A percentile compares a stretch with the other conserved stretches of the same genome.
These are phyloP conservation scores for Salmo trutta DNA, from an alignment of 2,797 vertebrate genomes.

Conservation along the genomic window DNA sequence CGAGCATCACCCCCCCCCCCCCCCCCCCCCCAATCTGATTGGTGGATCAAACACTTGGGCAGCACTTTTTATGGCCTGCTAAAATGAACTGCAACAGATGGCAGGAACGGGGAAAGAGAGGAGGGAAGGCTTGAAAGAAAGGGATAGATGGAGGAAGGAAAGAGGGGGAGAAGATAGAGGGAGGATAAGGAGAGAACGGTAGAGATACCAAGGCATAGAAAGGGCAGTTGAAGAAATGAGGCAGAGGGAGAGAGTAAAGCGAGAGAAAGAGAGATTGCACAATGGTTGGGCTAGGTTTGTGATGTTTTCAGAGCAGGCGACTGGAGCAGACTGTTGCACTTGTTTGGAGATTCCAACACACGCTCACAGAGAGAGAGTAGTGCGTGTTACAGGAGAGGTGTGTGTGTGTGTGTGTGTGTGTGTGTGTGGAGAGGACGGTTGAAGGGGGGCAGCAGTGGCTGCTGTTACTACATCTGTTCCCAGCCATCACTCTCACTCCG, in stretches of 20 bases:
- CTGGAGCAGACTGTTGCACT: conserved; percentile 14
- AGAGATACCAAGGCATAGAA: neutral
- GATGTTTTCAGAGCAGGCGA: conserved; percentile 6
- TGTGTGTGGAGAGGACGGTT: conserved; percentile 10
- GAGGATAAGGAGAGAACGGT: neutral
- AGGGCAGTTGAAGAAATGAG: conserved; percentile 5
- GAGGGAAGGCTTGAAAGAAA: neutral
- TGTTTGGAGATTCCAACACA: conserved; percentile 40
- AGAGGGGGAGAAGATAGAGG: neutral
- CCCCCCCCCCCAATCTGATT: conserved; percentile 16
- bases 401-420: too few species aligned
- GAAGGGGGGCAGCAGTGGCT: conserved; percentile 32
- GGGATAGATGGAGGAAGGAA: conserved; percentile 17
- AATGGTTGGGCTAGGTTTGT: neutral
- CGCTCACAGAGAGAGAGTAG: conserved; percentile 27
- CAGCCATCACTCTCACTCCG: conserved; percentile 60
- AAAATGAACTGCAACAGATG: conserved; percentile 39
- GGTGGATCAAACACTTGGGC: conserved; percentile 14
- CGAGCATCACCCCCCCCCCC: conserved; percentile 11
- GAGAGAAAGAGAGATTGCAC: neutral
- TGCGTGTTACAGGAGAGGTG: neutral
- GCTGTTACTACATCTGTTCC: conserved; percentile 73
- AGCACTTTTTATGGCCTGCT: conserved; percentile 24
- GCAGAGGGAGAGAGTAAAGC: conserved; percentile 5
- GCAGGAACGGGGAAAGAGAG: conserved; percentile 10